These are phyloP conservation scores for Aethina tumida DNA, from an alignment of 1,140 invertebrate species.

Conservation along the genomic window DNA sequence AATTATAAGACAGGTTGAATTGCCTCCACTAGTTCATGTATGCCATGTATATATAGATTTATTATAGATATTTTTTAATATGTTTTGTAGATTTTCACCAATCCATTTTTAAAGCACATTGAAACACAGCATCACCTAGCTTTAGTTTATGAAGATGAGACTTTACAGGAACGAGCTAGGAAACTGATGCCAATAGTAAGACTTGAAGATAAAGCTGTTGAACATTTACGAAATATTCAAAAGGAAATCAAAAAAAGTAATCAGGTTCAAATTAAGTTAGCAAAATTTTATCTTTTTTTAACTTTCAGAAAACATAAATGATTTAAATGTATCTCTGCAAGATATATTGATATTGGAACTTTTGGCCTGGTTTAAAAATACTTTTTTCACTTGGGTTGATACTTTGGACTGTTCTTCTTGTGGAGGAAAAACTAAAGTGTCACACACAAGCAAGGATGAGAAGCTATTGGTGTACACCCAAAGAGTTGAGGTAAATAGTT, in stretches of 20 bases:
- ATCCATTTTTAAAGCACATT: conserved; percentile 44
- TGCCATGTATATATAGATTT: conserved; percentile 8
- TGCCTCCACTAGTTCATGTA: conserved; percentile 9
- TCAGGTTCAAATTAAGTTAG: conserved; percentile 5
- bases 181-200: conserved; percentile 48
- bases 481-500: conserved; percentile 44
- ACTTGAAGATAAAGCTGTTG: conserved; percentile 49
- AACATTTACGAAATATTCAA: conserved; percentile 51
- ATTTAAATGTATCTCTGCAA: conserved; percentile 47
- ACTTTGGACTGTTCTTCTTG: conserved; percentile 63
- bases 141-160: conserved; percentile 52
- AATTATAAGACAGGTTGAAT: conserved; percentile 10
- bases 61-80: conserved; percentile 6
- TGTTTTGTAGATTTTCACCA: conserved; percentile 29
- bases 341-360: conserved; percentile 74
- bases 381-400: conserved; percentile 90
- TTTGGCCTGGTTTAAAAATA: conserved; percentile 80
- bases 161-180: conserved; percentile 47
- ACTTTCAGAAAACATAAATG: conserved; percentile 34
- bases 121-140: conserved; percentile 46
- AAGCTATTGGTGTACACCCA: conserved; percentile 36
- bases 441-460: conserved; percentile 27
- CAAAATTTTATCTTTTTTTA: conserved; percentile 11
- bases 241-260: conserved; percentile 43
- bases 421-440: conserved; percentile 38